phyloP scores from a whole-genome alignment of 1,140 invertebrate genomes.

The Drosophila elegans region DNA sequence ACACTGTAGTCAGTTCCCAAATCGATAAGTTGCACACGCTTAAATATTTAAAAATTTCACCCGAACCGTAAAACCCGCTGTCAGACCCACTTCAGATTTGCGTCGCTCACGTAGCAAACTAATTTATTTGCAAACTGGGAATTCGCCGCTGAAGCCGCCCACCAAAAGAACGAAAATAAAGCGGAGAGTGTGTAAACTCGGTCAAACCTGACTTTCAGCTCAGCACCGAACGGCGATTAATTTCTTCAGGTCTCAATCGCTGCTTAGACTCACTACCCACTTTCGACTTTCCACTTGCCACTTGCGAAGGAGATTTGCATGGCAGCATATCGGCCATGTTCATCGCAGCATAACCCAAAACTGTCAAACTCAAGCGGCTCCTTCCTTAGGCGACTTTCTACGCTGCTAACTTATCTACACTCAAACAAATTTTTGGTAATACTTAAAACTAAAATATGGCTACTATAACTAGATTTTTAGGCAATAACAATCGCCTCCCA shows the following conservation, averaged over 20 bases:
- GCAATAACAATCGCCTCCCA: too few relatives aligned
- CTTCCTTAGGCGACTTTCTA: constrained; percentile 17
- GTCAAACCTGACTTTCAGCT: constrained; percentile 44
- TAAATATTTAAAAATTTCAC: constrained; percentile 71
- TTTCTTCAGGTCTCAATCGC: constrained; percentile 76
- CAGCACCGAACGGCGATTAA: constrained; percentile 65
- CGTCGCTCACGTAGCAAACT: constrained; percentile 76
- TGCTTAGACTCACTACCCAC: constrained; percentile 32
- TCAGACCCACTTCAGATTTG: constrained; percentile 81
- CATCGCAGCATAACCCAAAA: constrained; percentile 79
- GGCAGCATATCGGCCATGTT: constrained; percentile 70
- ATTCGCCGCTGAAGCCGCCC: constrained; percentile 43
- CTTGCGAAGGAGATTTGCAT: constrained; percentile 60
- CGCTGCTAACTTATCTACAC: constrained; percentile 5
- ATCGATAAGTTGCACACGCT: constrained; percentile 72
- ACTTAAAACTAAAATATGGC: too few relatives aligned
- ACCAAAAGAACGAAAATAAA: not conserved
- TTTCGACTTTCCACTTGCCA: constrained; percentile 40
- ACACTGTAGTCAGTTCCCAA: constrained; percentile 32
- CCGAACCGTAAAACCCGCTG: constrained; percentile 47
- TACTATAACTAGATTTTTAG: too few relatives aligned
- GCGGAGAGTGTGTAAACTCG: constrained; percentile 38
- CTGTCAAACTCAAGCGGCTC: constrained; percentile 72
- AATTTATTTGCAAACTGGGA: constrained; percentile 80
- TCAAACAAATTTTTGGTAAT: not conserved